A percentile compares a stretch with the other conserved stretches of the same genome.
Conservation (phyloP, 2,888 invertebrate species). For the Andrena flavipes region DNA sequence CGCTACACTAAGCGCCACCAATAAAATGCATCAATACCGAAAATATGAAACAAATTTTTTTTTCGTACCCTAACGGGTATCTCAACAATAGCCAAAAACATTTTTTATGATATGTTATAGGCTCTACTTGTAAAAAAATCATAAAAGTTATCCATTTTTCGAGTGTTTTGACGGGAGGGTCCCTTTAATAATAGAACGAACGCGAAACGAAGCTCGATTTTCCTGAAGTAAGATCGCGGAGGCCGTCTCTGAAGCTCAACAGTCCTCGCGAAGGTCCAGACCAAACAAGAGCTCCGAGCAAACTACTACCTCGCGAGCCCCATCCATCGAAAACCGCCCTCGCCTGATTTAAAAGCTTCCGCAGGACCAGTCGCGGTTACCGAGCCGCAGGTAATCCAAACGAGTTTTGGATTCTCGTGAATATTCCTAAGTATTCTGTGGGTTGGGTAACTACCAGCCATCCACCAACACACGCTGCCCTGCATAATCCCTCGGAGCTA, state of each 20-base stretch:
- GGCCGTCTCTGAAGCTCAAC: neutral
- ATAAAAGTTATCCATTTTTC: too few relatives aligned
- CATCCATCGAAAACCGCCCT: conserved; percentile 46
- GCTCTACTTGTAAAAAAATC: too few relatives aligned
- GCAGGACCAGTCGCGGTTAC: conserved; percentile 58
- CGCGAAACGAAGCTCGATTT: neutral
- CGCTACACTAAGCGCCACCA: too few relatives aligned
- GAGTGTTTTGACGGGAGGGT: neutral
- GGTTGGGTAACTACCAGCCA: conserved; percentile 76
- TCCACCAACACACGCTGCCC: conserved; percentile 68
- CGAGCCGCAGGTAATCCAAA: conserved; percentile 65
- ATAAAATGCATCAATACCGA: too few relatives aligned
- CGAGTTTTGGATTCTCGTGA: conserved; percentile 74
- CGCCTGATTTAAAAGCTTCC: conserved; percentile 61
- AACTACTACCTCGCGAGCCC: neutral
- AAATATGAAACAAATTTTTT: too few relatives aligned
- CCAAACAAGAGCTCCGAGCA: conserved; percentile 35
- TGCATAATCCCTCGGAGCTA: conserved; percentile 75
- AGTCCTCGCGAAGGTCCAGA: neutral
- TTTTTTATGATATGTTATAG: too few relatives aligned
- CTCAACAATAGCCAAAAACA: too few relatives aligned
- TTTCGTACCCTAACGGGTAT: too few relatives aligned
- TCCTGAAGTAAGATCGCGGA: neutral
- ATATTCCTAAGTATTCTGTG: conserved; percentile 70
- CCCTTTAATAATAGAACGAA: neutral